Percentiles rank a stretch among this genome's conserved stretches.
phyloP scores from a whole-genome alignment of 2,797 vertebrate species.

The Champsocephalus esox region DNA sequence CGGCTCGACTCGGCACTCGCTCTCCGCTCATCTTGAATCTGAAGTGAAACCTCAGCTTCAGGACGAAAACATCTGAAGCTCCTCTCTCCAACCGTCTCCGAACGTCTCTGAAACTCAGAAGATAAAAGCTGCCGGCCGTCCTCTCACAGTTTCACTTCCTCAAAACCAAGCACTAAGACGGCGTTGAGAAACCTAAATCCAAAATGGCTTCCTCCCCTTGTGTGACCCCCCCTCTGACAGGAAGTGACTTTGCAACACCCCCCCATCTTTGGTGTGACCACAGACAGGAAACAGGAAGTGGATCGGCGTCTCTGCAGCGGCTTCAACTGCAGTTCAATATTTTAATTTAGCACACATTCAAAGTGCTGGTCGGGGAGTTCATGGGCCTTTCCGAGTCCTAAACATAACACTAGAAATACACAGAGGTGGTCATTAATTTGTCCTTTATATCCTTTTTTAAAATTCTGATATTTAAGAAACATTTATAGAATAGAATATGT shows the following conservation, averaged over 20 bases:
- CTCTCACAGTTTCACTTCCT: constrained; percentile 44
- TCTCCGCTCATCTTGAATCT: constrained; percentile 75
- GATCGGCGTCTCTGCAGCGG: constrained; percentile 15
- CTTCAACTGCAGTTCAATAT: too few relatives aligned
- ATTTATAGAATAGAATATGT: too few relatives aligned
- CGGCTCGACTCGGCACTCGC: constrained; percentile 66
- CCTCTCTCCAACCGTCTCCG: not conserved
- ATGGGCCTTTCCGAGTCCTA: too few relatives aligned
- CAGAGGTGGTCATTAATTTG: too few relatives aligned
- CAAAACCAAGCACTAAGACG: constrained; percentile 1
- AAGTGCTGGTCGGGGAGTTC: too few relatives aligned
- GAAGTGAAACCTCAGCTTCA: not conserved
- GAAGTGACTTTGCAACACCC: constrained; percentile 65
- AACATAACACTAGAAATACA: too few relatives aligned
- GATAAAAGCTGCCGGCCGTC: not conserved
- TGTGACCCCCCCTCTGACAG: constrained; percentile 34
- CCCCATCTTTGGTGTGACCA: constrained; percentile 44
- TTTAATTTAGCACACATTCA: too few relatives aligned
- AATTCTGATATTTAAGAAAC: too few relatives aligned
- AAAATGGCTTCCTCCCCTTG: constrained; percentile 69
- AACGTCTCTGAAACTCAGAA: not conserved
- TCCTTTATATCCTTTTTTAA: too few relatives aligned
- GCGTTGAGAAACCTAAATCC: constrained; percentile 53
- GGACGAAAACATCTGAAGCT: not conserved
- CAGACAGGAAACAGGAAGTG: constrained; percentile 60